Percentiles rank a stretch among this genome's conserved stretches.
Conservation (phyloP, 2,113 vertebrate genomes). For the Clarias gariepinus region DNA sequence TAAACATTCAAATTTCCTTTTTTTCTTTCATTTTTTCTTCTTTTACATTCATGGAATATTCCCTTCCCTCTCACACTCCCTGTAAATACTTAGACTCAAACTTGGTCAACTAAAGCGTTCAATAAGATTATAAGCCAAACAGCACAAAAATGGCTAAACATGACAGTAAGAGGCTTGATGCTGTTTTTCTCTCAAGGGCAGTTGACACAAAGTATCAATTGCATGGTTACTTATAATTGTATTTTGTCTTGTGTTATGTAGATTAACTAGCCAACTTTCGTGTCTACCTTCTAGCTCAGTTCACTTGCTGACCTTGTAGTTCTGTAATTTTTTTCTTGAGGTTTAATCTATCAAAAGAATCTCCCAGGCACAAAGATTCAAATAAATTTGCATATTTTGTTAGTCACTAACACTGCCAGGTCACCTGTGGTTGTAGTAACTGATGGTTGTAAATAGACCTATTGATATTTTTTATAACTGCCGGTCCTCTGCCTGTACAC, state of each 20-base stretch:
- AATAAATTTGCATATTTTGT: background rate
- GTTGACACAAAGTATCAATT: background rate
- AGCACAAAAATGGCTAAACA: background rate
- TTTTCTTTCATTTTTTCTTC: no score
- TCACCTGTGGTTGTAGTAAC: background rate
- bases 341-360: background rate
- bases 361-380: background rate
- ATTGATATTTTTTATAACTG: background rate
- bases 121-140: background rate
- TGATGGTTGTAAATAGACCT: background rate
- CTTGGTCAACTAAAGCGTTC: background rate
- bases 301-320: background rate
- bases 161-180: background rate
- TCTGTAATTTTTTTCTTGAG: background rate
- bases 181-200: background rate
- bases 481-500: background rate
- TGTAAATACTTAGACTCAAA: background rate
- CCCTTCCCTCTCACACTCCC: no score
- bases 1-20: background rate
- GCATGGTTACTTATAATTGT: background rate
- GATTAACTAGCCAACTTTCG: background rate
- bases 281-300: background rate
- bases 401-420: background rate
- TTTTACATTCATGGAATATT: no score
- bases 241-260: background rate